These are phyloP conservation scores for Anastrepha ludens DNA, from an alignment of 1,140 invertebrate genomes.

Conservation along the genomic window DNA sequence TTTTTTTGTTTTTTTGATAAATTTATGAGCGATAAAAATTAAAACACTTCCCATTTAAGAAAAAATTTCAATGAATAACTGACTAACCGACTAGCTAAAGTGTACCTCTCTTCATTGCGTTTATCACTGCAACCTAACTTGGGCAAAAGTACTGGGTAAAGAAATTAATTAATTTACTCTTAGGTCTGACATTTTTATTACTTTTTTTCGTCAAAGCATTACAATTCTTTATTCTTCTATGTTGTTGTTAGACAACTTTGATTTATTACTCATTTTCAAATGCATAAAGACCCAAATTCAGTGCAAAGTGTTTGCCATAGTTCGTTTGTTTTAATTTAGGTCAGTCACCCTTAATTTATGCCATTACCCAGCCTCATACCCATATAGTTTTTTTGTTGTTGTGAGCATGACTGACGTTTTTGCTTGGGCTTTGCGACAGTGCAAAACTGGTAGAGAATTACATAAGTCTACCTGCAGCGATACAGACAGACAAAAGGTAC, in stretches of 20 bases:
- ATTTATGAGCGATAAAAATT: no score
- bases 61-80: no score
- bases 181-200: no score
- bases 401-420: slow-evolving; percentile 6
- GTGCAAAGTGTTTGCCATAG: not conserved
- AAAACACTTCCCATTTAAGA: no score
- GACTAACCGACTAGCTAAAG: no score
- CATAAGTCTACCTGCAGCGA: slow-evolving; percentile 41
- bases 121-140: no score
- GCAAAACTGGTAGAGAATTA: not conserved
- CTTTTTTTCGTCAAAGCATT: no score
- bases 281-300: not conserved
- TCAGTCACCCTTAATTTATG: slow-evolving; percentile 22
- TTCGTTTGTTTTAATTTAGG: slow-evolving; percentile 8
- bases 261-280: not conserved
- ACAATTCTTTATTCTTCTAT: no score
- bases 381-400: not conserved
- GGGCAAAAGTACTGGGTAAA: no score
- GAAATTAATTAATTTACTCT: no score
- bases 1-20: no score
- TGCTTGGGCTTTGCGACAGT: not conserved
- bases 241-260: not conserved
- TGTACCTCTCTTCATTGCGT: no score
- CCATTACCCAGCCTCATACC: not conserved
- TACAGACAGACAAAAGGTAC: slow-evolving; percentile 1